Evolutionary conservation across 1,140 invertebrate species (phyloP).

Genomic region (Drosophila teissieri): DNA sequence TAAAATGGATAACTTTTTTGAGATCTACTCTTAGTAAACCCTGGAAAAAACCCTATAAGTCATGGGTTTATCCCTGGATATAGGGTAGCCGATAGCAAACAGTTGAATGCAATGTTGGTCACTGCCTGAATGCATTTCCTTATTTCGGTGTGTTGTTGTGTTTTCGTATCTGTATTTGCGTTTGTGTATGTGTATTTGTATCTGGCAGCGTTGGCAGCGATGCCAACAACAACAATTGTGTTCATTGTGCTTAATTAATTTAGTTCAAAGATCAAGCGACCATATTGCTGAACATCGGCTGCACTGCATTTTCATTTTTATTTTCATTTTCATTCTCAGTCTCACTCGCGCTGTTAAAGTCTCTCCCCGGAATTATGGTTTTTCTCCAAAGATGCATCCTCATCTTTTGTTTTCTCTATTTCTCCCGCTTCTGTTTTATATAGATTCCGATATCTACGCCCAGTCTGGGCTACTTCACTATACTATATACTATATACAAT

Average conservation of each 20-base stretch:
- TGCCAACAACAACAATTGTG: constrained; percentile 59
- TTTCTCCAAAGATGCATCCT: neutral
- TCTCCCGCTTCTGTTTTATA: constrained; percentile 17
- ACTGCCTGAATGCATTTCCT: constrained; percentile 31
- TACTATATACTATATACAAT: neutral
- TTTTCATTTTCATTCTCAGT: neutral
- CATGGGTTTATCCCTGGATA: neutral
- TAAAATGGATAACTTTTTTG: too few relatives aligned
- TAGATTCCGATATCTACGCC: constrained; percentile 7
- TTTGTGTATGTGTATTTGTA: constrained; percentile 27
- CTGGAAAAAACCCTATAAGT: neutral
- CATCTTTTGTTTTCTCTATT: neutral
- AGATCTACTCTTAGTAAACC: too few relatives aligned
- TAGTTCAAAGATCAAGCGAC: constrained; percentile 83
- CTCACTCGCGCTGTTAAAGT: neutral
- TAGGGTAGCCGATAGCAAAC: constrained; percentile 1
- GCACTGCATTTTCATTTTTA: constrained; percentile 36
- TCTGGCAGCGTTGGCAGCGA: constrained; percentile 43
- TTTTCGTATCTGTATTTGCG: constrained; percentile 36
- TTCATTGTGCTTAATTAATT: constrained; percentile 85
- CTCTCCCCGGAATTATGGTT: neutral
- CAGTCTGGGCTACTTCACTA: constrained; percentile 5
- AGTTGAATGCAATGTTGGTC: constrained; percentile 19
- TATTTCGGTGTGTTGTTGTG: constrained; percentile 17
- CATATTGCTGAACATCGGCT: constrained; percentile 46